Conservation (phyloP, 2,797 vertebrate genomes). For the Dipus sagitta region DNA sequence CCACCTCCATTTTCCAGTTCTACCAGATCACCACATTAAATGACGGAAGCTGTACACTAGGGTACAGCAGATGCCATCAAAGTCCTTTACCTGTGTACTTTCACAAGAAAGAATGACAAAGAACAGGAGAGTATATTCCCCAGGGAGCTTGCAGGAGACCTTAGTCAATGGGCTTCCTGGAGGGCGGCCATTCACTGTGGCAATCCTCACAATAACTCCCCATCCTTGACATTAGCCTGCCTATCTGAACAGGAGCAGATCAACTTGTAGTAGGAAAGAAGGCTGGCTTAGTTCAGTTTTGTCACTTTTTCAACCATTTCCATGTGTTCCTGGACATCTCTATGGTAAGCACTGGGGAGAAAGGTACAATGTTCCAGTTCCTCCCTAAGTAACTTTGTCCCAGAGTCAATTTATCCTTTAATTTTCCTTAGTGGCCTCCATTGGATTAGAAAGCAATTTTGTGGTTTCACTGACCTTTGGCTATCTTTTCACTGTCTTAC, state of each 20-base stretch:
- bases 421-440: not conserved
- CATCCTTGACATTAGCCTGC: not conserved
- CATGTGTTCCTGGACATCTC: not conserved
- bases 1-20: not conserved
- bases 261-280: constrained; percentile 19
- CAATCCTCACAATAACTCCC: not conserved
- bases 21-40: not conserved
- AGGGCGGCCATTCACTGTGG: not conserved
- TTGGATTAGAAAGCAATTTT: not conserved
- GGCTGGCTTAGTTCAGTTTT: not conserved
- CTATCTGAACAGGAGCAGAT: not conserved
- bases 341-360: not conserved
- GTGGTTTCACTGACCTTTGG: not conserved
- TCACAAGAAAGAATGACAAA: not conserved
- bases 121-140: not conserved
- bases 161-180: not conserved
- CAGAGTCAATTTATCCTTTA: not conserved
- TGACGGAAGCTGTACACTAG: not conserved
- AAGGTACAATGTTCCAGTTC: not conserved
- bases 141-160: not conserved
- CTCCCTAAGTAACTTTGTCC: not conserved
- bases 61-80: not conserved
- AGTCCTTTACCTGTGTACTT: not conserved
- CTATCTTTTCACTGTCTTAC: not conserved
- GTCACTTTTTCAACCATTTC: not conserved